These are phyloP conservation scores for Felis chaus DNA, from an alignment of 2,113 vertebrate genomes.

Conservation along the genomic window DNA sequence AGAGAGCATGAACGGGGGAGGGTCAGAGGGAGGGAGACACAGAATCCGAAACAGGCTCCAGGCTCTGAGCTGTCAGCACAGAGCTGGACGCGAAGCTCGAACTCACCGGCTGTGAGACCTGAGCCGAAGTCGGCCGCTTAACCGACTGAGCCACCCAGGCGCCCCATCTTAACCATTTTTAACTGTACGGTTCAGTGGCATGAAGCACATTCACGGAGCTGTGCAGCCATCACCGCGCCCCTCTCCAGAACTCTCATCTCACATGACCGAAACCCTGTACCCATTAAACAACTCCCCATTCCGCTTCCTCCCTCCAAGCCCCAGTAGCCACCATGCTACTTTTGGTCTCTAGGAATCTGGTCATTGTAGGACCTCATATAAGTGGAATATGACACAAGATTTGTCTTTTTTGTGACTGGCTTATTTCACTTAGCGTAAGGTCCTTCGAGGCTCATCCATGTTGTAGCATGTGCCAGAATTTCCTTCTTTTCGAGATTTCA, in stretches of 20 bases:
- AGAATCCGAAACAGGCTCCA: too few relatives aligned
- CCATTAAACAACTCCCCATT: background rate
- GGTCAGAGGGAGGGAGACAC: too few relatives aligned
- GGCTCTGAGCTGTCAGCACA: too few relatives aligned
- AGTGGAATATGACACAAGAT: background rate
- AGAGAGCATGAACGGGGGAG: too few relatives aligned
- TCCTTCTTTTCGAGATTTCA: background rate
- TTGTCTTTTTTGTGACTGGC: background rate
- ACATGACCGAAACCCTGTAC: background rate
- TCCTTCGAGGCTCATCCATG: background rate
- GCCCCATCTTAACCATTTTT: background rate
- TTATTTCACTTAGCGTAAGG: background rate
- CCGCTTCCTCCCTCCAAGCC: background rate
- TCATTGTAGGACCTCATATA: background rate
- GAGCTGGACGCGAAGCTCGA: accelerated
- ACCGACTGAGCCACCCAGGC: too few relatives aligned
- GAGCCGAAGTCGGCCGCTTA: too few relatives aligned
- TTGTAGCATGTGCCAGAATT: background rate
- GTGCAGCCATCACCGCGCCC: background rate
- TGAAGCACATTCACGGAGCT: too few relatives aligned
- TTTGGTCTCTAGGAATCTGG: background rate
- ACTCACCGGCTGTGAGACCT: too few relatives aligned
- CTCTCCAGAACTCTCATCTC: background rate
- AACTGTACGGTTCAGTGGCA: background rate
- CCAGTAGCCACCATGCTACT: background rate